These are phyloP conservation scores for Chlorocebus sabaeus DNA, from an alignment of 2,113 vertebrate genomes.

Conservation along the genomic window DNA sequence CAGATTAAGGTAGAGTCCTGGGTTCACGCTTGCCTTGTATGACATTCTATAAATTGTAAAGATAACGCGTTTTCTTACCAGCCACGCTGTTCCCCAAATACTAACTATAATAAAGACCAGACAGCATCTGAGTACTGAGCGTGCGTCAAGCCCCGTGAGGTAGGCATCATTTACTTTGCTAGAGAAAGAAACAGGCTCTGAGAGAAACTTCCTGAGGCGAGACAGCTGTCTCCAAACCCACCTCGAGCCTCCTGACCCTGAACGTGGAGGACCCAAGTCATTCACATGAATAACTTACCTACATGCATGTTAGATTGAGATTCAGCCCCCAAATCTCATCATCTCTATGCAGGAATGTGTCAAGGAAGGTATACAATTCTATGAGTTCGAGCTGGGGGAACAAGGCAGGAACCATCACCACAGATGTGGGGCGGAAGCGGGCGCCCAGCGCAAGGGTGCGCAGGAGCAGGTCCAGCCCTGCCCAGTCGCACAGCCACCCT, in stretches of 20 bases:
- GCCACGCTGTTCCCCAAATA: not conserved
- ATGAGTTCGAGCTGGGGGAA: not conserved
- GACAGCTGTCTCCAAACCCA: not conserved
- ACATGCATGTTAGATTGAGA: not conserved
- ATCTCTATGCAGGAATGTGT: not conserved
- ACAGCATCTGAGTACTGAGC: not conserved
- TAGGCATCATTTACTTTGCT: not conserved
- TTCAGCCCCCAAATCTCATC: not conserved
- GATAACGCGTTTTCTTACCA: not conserved
- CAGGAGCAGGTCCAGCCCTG: no score
- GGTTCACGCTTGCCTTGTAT: no score
- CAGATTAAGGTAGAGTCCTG: no score
- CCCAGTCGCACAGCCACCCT: no score
- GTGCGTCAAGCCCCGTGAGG: fast-evolving
- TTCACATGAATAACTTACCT: not conserved
- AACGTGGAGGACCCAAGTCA: not conserved
- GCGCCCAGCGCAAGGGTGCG: no score
- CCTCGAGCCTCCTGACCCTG: fast-evolving
- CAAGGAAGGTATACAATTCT: not conserved
- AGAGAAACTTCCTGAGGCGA: not conserved
- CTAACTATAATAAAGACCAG: not conserved
- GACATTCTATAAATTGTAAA: not conserved
- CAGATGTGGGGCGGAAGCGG: not conserved
- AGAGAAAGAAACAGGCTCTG: not conserved
- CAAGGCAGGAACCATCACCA: no score